These are phyloP conservation scores for Entelurus aequoreus DNA, from an alignment of 2,113 vertebrate genomes.

Conservation along the genomic window DNA sequence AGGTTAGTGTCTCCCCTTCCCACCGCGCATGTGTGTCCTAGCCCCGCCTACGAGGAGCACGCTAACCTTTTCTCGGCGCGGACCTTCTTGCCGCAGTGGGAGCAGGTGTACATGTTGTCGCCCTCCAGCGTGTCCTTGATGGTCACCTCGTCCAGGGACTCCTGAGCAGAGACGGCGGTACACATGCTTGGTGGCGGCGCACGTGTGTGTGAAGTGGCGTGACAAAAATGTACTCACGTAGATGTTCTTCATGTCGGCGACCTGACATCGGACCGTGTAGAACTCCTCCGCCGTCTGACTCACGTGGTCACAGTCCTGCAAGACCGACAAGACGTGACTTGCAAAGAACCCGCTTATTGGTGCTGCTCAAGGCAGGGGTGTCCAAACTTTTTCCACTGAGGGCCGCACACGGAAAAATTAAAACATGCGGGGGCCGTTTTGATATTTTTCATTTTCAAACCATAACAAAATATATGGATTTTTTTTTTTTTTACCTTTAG, in stretches of 20 bases:
- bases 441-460: too few relatives aligned
- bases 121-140: slow-evolving; percentile 98
- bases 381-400: too few relatives aligned
- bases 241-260: slow-evolving; percentile 99
- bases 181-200: too few relatives aligned
- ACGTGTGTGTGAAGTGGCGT: background rate
- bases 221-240: slow-evolving; percentile 79
- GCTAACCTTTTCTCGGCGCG: slow-evolving; percentile 91
- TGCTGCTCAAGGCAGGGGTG: too few relatives aligned
- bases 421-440: too few relatives aligned
- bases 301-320: slow-evolving; percentile 96
- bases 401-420: too few relatives aligned
- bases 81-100: slow-evolving; percentile 97
- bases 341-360: background rate
- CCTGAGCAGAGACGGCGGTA: slow-evolving; percentile 64
- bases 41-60: too few relatives aligned
- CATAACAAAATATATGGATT: too few relatives aligned
- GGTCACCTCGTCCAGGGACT: slow-evolving; percentile 98
- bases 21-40: too few relatives aligned
- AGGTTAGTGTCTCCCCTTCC: too few relatives aligned
- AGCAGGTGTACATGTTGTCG: slow-evolving; percentile 99
- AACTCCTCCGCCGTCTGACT: slow-evolving; percentile 99
- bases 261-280: slow-evolving; percentile 97
- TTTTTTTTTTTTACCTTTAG: too few relatives aligned
- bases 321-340: background rate